phyloP scores from a whole-genome alignment of 2,113 vertebrate species.

The Sceloporus undulatus region DNA sequence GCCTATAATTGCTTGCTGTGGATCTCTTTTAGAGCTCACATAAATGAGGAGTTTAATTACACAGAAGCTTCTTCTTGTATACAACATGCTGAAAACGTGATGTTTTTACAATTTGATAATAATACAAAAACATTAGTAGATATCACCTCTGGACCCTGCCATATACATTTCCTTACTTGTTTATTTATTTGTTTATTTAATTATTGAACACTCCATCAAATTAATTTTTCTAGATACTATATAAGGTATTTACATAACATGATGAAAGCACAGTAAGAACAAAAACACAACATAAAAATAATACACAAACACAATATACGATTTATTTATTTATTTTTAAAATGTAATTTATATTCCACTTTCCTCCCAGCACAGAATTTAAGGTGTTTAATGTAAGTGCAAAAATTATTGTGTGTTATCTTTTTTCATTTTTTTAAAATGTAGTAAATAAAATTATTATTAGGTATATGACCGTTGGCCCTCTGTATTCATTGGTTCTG shows the following conservation, averaged over 20 bases:
- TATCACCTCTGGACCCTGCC: background rate
- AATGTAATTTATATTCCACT: too few species aligned
- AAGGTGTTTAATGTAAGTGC: background rate
- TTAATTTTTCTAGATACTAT: background rate
- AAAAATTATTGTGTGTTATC: background rate
- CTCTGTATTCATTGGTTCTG: too few species aligned
- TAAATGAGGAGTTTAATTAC: background rate
- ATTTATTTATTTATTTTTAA: too few species aligned
- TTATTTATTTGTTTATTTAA: background rate
- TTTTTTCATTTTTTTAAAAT: background rate
- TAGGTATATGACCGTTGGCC: background rate
- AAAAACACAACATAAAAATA: background rate
- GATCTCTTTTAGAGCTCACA: background rate
- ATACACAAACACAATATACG: too few species aligned
- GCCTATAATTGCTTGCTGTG: background rate
- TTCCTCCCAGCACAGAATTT: too few species aligned
- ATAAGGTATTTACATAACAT: background rate
- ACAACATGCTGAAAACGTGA: background rate
- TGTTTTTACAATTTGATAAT: conserved; percentile 2
- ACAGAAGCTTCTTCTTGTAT: background rate
- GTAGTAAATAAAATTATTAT: background rate
- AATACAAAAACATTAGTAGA: background rate
- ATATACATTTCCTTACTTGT: background rate
- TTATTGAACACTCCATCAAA: background rate
- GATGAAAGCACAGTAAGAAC: background rate